Evolutionary conservation across 2,888 invertebrate species (phyloP), one percentile per base, ranked within the genome.

Genomic region (Entomobrya multifasciata): DNA sequence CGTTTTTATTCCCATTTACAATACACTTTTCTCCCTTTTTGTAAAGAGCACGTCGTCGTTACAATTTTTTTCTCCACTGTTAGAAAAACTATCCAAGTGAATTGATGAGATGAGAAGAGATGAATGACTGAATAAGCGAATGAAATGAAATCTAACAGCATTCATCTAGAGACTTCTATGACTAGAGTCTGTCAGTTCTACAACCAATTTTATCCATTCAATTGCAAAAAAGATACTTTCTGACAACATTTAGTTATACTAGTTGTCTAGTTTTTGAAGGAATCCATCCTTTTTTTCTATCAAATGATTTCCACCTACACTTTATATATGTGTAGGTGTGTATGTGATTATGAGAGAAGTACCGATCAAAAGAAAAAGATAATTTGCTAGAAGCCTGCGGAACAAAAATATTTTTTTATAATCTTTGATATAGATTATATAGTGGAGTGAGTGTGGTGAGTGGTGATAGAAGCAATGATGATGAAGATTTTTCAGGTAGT

Each of bases 41-140:
- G 62, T 62, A 17, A 49, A 49, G 79, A 79, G 65, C 65, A 79
- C 52, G 72, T 72, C 72, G 72, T n/a, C n/a, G n/a, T 72, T 72
- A 72, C 79, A n/a, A n/a, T n/a, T n/a, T n/a, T n/a, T n/a, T 79
- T 79, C 65, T 79, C 30, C n/a, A 44, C 47, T 62, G 79, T 65
- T 65, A 67, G 47, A 65, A 30, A n/a, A 78, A 77, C 76, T 41
- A 62, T 62, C 36, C 60, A 36, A 65, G 49, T 79, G 79, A 65
- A 79, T 57, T 55, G 76, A 52, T 57, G 76, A 77, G 65, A 67
- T 77, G 60, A 49, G 65, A 65, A 49, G 65, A 79, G 52, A 78
- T 60, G 78, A 78, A 62, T 78, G 78, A 78, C 55, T 62, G 78
- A 79, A 79, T 60, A 57, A 78, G 62, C 57, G 78, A 78, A 78